Evolutionary conservation across 2,113 vertebrate species (phyloP).

Genomic region (Hipposideros armiger): DNA sequence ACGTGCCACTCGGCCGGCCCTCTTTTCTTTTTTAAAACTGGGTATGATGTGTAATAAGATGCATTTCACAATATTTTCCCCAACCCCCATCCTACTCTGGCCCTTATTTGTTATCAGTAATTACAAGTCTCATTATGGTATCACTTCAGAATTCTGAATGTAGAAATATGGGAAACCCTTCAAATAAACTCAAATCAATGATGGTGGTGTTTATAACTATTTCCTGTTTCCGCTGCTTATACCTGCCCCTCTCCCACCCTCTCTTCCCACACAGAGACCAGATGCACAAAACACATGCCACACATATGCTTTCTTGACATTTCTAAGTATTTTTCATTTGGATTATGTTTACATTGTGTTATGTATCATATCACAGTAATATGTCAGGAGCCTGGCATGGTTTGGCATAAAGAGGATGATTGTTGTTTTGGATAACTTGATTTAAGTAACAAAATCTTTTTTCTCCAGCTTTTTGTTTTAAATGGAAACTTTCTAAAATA

Average conservation of each 20-base stretch:
- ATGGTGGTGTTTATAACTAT: background rate
- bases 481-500: conserved; percentile 47
- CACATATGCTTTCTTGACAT: background rate
- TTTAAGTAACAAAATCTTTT: background rate
- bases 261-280: background rate
- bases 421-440: conserved; percentile 28
- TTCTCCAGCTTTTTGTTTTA: background rate
- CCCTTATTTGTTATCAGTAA: conserved; percentile 47
- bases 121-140: background rate
- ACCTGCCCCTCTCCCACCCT: background rate
- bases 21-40: conserved; percentile 1
- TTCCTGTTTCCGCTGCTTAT: background rate
- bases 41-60: conserved; percentile 34
- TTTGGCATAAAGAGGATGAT: conserved; percentile 1
- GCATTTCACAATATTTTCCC: background rate
- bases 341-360: background rate
- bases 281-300: background rate
- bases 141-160: conserved; percentile 40
- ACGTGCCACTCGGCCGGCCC: too few relatives aligned
- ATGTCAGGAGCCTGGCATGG: background rate
- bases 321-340: conserved; percentile 38
- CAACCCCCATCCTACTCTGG: background rate
- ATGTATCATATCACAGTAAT: background rate
- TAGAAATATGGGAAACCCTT: conserved; percentile 20
- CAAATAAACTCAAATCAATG: background rate